phyloP scores from a whole-genome alignment of 2,888 invertebrate species.

The Pantelozetes paolii region DNA sequence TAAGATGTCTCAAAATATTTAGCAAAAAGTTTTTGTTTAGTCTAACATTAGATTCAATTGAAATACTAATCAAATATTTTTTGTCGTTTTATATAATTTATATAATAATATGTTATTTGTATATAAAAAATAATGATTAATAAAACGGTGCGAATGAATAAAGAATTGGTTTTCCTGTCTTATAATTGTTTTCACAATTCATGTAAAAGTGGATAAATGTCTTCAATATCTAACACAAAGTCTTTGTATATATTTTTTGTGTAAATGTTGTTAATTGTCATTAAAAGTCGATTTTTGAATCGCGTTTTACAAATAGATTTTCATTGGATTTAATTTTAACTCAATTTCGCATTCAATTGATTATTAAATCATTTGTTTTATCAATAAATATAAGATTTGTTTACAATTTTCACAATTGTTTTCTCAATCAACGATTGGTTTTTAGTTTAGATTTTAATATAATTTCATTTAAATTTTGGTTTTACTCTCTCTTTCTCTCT shows the following conservation, averaged over 20 bases:
- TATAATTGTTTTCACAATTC: neutral
- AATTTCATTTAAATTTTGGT: no score
- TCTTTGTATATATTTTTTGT: no score
- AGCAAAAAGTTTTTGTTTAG: constrained; percentile 4
- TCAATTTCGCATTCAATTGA: neutral
- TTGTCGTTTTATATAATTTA: no score
- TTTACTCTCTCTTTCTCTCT: no score
- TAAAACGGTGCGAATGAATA: constrained; percentile 17
- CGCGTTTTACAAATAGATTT: no score
- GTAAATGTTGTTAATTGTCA: no score
- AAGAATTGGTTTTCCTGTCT: neutral
- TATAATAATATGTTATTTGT: neutral
- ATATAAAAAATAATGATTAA: constrained; percentile 18
- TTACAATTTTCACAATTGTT: no score
- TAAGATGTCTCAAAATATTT: constrained; percentile 5
- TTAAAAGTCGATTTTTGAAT: no score
- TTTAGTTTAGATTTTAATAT: no score
- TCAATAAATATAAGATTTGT: no score
- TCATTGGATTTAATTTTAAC: neutral
- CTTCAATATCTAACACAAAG: no score
- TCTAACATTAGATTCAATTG: constrained; percentile 4
- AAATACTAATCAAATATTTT: constrained; percentile 9
- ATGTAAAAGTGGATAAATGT: neutral
- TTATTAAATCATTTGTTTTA: neutral
- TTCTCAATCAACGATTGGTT: no score